These are phyloP conservation scores for Ectropis crepuscularia DNA, from an alignment of 2,888 invertebrate genomes.

Conservation along the genomic window DNA sequence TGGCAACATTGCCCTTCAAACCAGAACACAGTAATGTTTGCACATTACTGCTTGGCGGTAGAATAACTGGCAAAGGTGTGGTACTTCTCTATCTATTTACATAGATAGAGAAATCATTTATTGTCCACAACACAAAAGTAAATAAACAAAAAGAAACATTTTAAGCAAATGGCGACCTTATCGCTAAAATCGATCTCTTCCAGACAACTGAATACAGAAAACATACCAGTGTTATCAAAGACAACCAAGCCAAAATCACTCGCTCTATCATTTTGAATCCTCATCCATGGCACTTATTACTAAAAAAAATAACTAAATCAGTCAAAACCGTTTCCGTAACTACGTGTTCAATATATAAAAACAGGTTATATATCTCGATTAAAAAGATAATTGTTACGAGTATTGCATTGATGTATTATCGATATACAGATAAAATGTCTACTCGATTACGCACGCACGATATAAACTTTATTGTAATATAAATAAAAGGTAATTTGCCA, in stretches of 20 bases:
- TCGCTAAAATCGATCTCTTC: no score
- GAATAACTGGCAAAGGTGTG: no score
- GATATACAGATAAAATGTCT: not conserved
- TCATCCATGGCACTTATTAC: conserved; percentile 38
- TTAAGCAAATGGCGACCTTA: no score
- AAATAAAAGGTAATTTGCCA: no score
- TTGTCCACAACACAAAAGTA: no score
- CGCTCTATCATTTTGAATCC: conserved; percentile 44
- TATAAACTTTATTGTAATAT: no score
- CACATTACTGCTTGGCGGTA: no score
- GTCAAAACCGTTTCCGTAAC: conserved; percentile 33
- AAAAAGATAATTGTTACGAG: conserved; percentile 16
- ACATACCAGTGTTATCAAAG: conserved; percentile 43
- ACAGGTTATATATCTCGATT: conserved; percentile 35
- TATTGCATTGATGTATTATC: conserved; percentile 28
- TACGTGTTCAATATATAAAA: conserved; percentile 53
- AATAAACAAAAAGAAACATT: no score
- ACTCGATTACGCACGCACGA: conserved; percentile 35
- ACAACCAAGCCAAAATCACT: conserved; percentile 36
- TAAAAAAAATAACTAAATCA: conserved; percentile 19
- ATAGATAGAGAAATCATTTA: no score
- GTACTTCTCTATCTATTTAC: no score
- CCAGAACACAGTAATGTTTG: no score
- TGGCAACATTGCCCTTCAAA: no score
- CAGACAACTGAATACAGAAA: not conserved